These are phyloP conservation scores for Diarsia mendica DNA, from an alignment of 2,888 invertebrate genomes.

Conservation along the genomic window DNA sequence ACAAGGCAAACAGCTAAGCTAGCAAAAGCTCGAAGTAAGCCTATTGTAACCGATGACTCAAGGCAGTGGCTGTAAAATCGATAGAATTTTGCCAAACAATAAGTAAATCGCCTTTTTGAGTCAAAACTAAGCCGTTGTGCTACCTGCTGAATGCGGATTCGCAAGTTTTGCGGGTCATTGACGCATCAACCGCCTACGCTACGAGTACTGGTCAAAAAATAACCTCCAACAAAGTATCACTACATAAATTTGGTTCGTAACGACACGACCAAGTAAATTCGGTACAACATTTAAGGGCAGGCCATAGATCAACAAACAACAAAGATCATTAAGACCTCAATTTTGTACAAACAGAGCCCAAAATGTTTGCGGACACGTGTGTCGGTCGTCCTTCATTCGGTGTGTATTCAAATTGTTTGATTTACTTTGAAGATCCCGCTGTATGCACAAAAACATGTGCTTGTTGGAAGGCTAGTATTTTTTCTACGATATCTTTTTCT, in stretches of 20 bases:
- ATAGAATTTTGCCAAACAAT: conserved; percentile 71
- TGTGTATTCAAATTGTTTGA: conserved; percentile 81
- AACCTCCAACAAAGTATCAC: conserved; percentile 64
- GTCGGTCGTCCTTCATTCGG: conserved; percentile 80
- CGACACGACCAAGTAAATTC: conserved; percentile 53
- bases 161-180: conserved; percentile 89
- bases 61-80: conserved; percentile 58
- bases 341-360: conserved; percentile 80
- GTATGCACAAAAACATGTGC: conserved; percentile 76
- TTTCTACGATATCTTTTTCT: conserved; percentile 55
- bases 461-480: conserved; percentile 62
- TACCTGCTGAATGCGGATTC: conserved; percentile 88
- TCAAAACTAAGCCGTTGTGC: conserved; percentile 74
- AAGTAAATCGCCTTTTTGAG: conserved; percentile 72
- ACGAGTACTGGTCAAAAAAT: conserved; percentile 81
- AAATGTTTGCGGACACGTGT: conserved; percentile 86
- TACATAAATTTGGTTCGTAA: conserved; percentile 59
- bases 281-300: conserved; percentile 61
- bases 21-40: conserved; percentile 35
- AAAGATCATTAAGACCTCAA: conserved; percentile 76
- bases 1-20: conserved; percentile 51
- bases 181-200: conserved; percentile 88
- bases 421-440: conserved; percentile 84
- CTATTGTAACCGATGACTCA: conserved; percentile 60
- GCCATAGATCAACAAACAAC: conserved; percentile 72